A percentile compares a stretch with the other conserved stretches of the same genome.
These are phyloP conservation scores for Aporophyla lueneburgensis DNA, from an alignment of 2,888 invertebrate species.

Conservation along the genomic window DNA sequence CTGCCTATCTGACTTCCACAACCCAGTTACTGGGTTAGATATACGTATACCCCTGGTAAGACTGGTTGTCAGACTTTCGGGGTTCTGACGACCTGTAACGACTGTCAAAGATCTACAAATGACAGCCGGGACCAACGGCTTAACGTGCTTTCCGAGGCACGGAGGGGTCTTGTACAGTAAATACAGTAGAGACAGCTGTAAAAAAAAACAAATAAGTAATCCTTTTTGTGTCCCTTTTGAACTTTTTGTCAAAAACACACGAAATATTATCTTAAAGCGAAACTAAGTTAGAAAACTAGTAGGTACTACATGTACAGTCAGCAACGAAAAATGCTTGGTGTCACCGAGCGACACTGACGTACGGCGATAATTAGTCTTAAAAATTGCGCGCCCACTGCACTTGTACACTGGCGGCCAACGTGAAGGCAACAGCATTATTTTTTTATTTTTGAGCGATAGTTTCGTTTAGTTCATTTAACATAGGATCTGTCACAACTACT, in stretches of 20 bases:
- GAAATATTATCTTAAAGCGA: constrained; percentile 31
- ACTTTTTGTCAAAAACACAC: constrained; percentile 25
- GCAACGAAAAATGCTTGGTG: constrained; percentile 77
- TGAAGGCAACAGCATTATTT: constrained; percentile 14
- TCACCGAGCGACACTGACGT: constrained; percentile 80
- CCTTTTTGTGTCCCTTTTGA: background rate
- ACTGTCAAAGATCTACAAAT: too few relatives aligned
- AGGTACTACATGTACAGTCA: constrained; percentile 56
- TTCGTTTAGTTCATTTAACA: too few relatives aligned
- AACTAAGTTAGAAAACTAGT: constrained; percentile 13
- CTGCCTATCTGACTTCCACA: too few relatives aligned
- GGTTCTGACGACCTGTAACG: too few relatives aligned
- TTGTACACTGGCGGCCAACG: constrained; percentile 71
- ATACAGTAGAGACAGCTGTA: background rate
- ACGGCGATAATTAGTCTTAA: constrained; percentile 86
- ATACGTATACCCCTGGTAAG: too few relatives aligned
- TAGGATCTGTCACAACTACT: too few relatives aligned
- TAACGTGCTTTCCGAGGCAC: too few relatives aligned
- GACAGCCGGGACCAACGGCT: too few relatives aligned
- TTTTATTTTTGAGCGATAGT: background rate
- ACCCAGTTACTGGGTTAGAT: too few relatives aligned
- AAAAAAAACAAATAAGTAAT: background rate
- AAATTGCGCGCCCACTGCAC: constrained; percentile 81
- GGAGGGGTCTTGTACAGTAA: background rate
- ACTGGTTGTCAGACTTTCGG: too few relatives aligned